These are phyloP conservation scores for Thecophora atra DNA, from an alignment of 2,888 invertebrate genomes.

Conservation along the genomic window DNA sequence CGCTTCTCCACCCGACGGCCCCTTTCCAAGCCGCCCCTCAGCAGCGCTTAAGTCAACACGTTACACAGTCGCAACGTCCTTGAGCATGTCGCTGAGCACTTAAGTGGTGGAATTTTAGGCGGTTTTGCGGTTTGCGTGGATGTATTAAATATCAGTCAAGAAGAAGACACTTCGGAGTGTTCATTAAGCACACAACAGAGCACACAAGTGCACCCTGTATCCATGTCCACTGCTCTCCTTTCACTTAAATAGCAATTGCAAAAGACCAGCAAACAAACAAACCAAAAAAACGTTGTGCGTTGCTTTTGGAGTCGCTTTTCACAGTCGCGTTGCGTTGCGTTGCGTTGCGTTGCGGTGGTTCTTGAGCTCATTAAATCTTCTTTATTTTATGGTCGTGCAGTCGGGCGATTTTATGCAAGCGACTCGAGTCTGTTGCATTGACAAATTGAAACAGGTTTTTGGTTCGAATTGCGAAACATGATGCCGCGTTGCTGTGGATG, in stretches of 20 bases:
- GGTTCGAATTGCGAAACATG: too few species aligned
- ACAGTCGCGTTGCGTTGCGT: too few species aligned
- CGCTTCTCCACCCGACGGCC: background rate
- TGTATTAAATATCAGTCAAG: slow-evolving; percentile 29
- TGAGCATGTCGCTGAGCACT: slow-evolving; percentile 20
- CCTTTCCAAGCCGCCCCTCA: background rate
- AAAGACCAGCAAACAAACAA: too few species aligned
- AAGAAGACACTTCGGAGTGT: too few species aligned
- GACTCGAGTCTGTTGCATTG: too few species aligned
- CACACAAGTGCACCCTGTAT: background rate
- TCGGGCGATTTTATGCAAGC: background rate
- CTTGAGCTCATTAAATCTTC: slow-evolving; percentile 24
- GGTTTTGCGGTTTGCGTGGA: slow-evolving; percentile 1
- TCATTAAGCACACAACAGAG: too few species aligned
- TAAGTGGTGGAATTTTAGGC: slow-evolving; percentile 12
- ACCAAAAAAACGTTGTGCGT: background rate
- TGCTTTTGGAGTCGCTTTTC: background rate
- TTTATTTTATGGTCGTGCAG: background rate
- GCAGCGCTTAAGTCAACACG: background rate
- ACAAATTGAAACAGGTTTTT: too few species aligned
- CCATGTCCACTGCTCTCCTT: background rate
- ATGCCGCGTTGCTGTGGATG: too few species aligned
- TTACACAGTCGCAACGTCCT: slow-evolving; percentile 19
- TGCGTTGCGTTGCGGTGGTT: too few species aligned
- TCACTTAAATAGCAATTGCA: too few species aligned